Conservation (phyloP, 2,797 vertebrate genomes). For the Pristis pectinata region DNA sequence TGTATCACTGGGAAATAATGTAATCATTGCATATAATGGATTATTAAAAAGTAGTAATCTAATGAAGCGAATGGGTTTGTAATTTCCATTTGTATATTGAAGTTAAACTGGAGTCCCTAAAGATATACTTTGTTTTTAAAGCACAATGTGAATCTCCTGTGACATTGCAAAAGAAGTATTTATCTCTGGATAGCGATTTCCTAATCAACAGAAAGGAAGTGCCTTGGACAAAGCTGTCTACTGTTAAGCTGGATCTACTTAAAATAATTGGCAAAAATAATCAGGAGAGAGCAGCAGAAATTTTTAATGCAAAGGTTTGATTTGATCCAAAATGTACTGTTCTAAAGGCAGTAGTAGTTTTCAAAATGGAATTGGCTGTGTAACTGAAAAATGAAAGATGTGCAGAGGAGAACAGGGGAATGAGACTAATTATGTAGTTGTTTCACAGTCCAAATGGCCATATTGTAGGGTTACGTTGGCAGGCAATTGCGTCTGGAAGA, state of each 20-base stretch:
- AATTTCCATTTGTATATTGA: background rate
- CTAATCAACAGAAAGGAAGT: background rate
- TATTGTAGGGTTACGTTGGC: too few relatives aligned
- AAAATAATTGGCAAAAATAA: background rate
- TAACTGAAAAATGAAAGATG: background rate
- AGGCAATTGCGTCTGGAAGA: too few relatives aligned
- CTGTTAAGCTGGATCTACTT: background rate
- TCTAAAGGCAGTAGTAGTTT: background rate
- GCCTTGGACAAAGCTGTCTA: background rate
- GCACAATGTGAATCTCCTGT: background rate
- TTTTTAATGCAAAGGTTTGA: background rate
- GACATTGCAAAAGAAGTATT: background rate
- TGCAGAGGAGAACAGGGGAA: background rate
- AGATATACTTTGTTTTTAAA: background rate
- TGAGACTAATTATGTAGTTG: background rate
- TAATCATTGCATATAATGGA: background rate
- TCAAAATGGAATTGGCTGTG: background rate
- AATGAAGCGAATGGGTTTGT: background rate
- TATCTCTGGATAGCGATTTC: too few relatives aligned
- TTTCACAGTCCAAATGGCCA: background rate
- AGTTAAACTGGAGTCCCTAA: background rate
- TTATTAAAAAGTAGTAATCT: background rate
- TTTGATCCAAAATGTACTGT: background rate
- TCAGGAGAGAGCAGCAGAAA: background rate
- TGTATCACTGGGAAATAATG: background rate